Conservation (phyloP, 2,888 invertebrate genomes). For the Tyria jacobaeae region DNA sequence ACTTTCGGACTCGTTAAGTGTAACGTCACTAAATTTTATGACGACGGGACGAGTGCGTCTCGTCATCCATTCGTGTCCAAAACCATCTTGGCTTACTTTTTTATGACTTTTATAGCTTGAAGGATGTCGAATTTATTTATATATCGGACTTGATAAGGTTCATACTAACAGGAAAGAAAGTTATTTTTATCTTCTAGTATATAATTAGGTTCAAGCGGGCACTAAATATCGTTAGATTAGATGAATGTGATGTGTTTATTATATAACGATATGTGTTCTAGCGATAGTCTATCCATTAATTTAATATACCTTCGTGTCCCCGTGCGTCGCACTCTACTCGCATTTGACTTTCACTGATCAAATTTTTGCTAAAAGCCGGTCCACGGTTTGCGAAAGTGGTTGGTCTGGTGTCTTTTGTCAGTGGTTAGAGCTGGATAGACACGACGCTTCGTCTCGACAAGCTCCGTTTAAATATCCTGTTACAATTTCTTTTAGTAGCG, state of each 20-base stretch:
- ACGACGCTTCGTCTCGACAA: slow-evolving; percentile 50
- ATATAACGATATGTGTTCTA: slow-evolving; percentile 40
- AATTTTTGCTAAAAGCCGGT: slow-evolving; percentile 86
- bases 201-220: background rate
- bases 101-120: too few relatives aligned
- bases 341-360: slow-evolving; percentile 84
- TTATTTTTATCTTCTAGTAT: background rate
- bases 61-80: too few relatives aligned
- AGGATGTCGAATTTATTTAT: background rate
- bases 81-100: too few relatives aligned
- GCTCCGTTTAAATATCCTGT: slow-evolving; percentile 47
- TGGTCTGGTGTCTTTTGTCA: slow-evolving; percentile 66
- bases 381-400: slow-evolving; percentile 83
- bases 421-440: slow-evolving; percentile 63
- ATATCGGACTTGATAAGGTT: background rate
- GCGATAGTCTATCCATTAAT: slow-evolving; percentile 57
- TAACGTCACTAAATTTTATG: too few relatives aligned
- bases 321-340: slow-evolving; percentile 46
- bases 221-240: slow-evolving; percentile 14
- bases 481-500: slow-evolving; percentile 54
- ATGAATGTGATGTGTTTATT: slow-evolving; percentile 27
- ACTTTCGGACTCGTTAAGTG: too few relatives aligned
- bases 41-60: too few relatives aligned
- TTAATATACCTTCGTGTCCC: slow-evolving; percentile 68
- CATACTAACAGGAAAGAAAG: background rate